Evolutionary conservation across 2,888 invertebrate species (phyloP), one percentile per base, ranked within the genome.

Genomic region (Synergus gifuensis): DNA sequence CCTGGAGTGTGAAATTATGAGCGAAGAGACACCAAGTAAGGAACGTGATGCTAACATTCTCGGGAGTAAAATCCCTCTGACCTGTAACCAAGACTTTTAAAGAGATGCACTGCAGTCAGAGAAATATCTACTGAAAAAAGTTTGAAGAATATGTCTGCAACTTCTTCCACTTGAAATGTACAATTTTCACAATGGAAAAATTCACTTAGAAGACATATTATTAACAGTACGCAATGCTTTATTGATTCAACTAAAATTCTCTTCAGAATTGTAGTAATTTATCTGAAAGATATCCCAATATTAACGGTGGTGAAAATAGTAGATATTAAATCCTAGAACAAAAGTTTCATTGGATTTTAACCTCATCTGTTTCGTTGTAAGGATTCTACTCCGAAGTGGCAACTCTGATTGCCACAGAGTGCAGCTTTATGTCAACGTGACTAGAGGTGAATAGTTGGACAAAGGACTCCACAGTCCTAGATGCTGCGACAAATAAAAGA

Each of bases 321-420:
- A 11, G 28, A 62, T 12, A 7, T 73, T 49, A 49, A 54, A 36
- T 73, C 46, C 49, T n/a, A 54, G 73, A 36, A 28, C 36, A 54
- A 28, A 73, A 73, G 73, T 73, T 73, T 73, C 49, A 73, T 73
- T n/a, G 49, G 36, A 54, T 73, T 73, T 73, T 73, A 73, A 73
- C 54, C 46, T 73, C 73, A 73, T 73, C 73, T 36, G 36, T n/a
- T 73, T 54, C 66, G 42, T 73, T 54, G 73, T 73, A 54, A 36
- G 73, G 73, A 49, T 54, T 73, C 54, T 36, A 14, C 28, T 54
- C 54, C 54, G 28, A 28, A 73, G 36, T 54, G 73, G 36, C 73
- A 54, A 36, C 73, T 54, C 73, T 73, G 73, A 73, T 73, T 49
- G 73, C 54, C 49, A 40, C 73, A 73, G 54, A 54, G 67, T 67